phyloP scores from a whole-genome alignment of 2,797 vertebrate genomes.

The Dicrostonyx torquatus region DNA sequence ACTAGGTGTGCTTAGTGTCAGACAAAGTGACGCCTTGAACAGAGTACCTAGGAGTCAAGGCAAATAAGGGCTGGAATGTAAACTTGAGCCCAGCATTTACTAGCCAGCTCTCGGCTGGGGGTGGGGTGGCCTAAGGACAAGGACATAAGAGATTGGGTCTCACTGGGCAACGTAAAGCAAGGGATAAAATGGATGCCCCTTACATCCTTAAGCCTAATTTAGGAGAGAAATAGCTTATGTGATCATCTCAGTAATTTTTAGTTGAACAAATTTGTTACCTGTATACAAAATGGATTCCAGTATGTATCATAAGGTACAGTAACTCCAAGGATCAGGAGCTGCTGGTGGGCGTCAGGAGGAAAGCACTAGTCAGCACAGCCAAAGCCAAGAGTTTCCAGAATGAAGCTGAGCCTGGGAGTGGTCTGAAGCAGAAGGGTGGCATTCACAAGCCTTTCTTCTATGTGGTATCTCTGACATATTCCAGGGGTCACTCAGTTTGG shows the following conservation, averaged over 20 bases:
- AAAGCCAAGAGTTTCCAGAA: not conserved
- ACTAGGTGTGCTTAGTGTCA: not conserved
- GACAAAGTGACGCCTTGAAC: fast-evolving
- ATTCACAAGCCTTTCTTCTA: not conserved
- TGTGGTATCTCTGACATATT: not conserved
- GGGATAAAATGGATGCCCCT: not conserved
- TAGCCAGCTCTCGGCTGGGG: fast-evolving
- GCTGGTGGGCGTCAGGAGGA: not conserved
- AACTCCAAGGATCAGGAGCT: not conserved
- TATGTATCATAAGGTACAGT: not conserved
- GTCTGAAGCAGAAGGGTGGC: not conserved
- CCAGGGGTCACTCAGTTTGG: not conserved
- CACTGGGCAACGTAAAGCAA: not conserved
- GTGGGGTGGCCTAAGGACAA: not conserved
- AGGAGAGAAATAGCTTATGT: constrained; percentile 3
- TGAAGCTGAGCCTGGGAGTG: fast-evolving
- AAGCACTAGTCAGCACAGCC: not conserved
- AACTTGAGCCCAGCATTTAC: not conserved
- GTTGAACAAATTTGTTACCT: constrained; percentile 9
- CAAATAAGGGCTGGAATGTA: not conserved
- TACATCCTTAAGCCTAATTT: not conserved
- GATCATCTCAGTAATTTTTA: not conserved
- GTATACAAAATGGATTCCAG: not conserved
- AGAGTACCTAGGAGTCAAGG: not conserved
- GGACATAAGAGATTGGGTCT: not conserved